These are phyloP conservation scores for Spialia ferax DNA, from an alignment of 2,888 invertebrate genomes.

Conservation along the genomic window DNA sequence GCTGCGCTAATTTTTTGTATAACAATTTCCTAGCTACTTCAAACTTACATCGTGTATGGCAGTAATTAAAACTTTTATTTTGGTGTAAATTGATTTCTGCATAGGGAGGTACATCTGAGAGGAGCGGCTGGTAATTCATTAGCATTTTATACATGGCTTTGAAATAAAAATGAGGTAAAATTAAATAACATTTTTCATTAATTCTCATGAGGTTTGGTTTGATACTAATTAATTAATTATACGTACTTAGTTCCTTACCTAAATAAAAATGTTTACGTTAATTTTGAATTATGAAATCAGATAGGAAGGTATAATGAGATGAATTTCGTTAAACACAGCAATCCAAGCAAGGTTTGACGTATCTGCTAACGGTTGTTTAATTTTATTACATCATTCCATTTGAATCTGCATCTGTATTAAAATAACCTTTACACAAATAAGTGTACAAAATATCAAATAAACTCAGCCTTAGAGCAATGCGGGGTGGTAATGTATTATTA, in stretches of 20 bases:
- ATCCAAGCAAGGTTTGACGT: background rate
- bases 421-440: background rate
- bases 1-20: constrained; percentile 56
- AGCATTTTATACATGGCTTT: background rate
- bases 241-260: too few species aligned
- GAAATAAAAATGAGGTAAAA: background rate
- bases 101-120: background rate
- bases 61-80: constrained; percentile 47
- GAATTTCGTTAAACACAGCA: background rate
- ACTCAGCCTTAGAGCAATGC: background rate
- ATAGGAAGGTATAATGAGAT: background rate
- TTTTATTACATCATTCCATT: background rate
- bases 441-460: background rate
- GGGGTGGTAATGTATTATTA: constrained; percentile 50
- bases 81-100: constrained; percentile 29
- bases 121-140: constrained; percentile 1
- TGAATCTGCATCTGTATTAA: background rate
- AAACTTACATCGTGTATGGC: constrained; percentile 35
- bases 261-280: too few species aligned
- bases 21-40: background rate
- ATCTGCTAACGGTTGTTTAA: background rate
- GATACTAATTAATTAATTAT: background rate
- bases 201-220: background rate
- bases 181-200: background rate
- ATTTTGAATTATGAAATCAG: too few species aligned